phyloP scores from a whole-genome alignment of 2,113 vertebrate species.

The Isurus oxyrinchus region DNA sequence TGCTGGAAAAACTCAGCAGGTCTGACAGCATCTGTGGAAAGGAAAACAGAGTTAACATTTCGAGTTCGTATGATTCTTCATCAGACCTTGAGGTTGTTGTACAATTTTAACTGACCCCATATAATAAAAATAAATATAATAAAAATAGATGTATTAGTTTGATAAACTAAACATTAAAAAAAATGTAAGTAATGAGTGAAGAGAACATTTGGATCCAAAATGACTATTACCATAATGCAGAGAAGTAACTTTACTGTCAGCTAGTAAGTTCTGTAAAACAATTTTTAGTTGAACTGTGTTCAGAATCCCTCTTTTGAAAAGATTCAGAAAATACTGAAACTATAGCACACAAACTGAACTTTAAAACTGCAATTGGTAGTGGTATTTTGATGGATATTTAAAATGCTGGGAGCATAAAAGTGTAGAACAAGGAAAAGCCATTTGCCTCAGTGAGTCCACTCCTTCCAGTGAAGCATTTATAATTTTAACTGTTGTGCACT shows the following conservation, averaged over 20 bases:
- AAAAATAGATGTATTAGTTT: neutral
- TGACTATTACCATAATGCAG: neutral
- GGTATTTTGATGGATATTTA: slow-evolving; percentile 19
- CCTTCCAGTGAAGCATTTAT: neutral
- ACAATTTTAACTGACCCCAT: neutral
- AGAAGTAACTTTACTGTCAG: neutral
- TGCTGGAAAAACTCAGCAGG: too few relatives aligned
- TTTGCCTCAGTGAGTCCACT: neutral
- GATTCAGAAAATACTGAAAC: neutral
- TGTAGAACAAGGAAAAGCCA: neutral
- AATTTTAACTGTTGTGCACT: neutral
- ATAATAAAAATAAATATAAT: neutral
- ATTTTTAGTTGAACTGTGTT: neutral
- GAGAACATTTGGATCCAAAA: neutral
- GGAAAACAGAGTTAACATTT: too few relatives aligned
- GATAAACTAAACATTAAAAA: neutral
- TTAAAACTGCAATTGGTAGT: neutral
- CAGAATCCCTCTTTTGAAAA: neutral
- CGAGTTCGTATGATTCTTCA: too few relatives aligned
- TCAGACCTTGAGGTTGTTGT: neutral
- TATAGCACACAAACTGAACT: neutral
- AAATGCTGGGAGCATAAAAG: neutral
- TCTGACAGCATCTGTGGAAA: too few relatives aligned
- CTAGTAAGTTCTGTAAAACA: neutral
- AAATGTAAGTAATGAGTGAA: neutral